These are phyloP conservation scores for Ceratosolen fusciceps DNA, from an alignment of 1,140 invertebrate species.

Conservation along the genomic window DNA sequence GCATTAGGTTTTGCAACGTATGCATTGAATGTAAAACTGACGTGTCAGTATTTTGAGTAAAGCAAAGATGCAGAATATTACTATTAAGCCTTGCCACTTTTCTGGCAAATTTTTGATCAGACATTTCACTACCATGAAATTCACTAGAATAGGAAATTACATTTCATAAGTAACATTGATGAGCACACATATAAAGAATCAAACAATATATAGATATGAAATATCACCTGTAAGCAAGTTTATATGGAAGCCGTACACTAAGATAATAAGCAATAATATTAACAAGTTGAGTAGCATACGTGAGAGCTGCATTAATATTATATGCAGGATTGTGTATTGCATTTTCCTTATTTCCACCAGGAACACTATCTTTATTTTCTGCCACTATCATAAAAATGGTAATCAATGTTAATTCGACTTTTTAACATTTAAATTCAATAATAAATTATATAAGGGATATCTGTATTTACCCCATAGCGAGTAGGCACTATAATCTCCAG, in stretches of 20 bases:
- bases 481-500: constrained; percentile 85
- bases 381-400: constrained; percentile 69
- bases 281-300: constrained; percentile 86
- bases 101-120: constrained; percentile 80
- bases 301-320: constrained; percentile 83
- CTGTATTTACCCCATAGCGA: constrained; percentile 77
- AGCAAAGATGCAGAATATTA: constrained; percentile 86
- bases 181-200: neutral
- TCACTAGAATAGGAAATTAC: constrained; percentile 74
- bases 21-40: constrained; percentile 77
- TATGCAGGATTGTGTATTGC: constrained; percentile 78
- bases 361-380: constrained; percentile 77
- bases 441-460: neutral
- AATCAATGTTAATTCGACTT: constrained; percentile 6
- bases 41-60: constrained; percentile 81
- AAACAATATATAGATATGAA: constrained; percentile 29
- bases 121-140: constrained; percentile 80
- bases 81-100: constrained; percentile 85
- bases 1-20: constrained; percentile 82
- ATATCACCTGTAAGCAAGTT: constrained; percentile 80
- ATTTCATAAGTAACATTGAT: constrained; percentile 37
- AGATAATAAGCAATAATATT: constrained; percentile 84
- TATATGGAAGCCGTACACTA: constrained; percentile 82
- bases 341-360: constrained; percentile 71
- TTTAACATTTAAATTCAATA: neutral